Evolutionary conservation across 2,888 invertebrate genomes (phyloP).

Genomic region (Plagiodera versicolora): DNA sequence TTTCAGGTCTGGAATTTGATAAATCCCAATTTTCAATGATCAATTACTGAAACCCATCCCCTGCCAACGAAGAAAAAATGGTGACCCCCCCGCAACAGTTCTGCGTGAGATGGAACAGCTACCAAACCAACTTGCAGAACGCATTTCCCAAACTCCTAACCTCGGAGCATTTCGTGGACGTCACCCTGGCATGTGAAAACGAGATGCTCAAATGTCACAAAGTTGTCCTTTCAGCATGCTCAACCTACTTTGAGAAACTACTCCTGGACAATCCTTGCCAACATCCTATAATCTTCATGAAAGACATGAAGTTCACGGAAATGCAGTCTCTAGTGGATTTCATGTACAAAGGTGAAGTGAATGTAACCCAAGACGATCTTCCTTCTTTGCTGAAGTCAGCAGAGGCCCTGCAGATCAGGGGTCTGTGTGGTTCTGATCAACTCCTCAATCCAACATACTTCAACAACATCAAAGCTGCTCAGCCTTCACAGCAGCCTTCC

Average conservation of each 20-base stretch:
- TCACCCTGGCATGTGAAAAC: constrained; percentile 85
- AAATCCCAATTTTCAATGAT: constrained; percentile 33
- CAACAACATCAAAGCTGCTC: constrained; percentile 42
- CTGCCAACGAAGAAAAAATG: constrained; percentile 27
- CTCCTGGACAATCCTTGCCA: constrained; percentile 83
- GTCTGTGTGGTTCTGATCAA: constrained; percentile 59
- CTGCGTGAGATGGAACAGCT: constrained; percentile 81
- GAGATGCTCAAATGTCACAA: constrained; percentile 86
- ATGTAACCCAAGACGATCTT: constrained; percentile 81
- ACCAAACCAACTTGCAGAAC: constrained; percentile 76
- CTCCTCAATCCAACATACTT: constrained; percentile 52
- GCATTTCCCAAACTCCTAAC: constrained; percentile 75
- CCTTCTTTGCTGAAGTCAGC: constrained; percentile 81
- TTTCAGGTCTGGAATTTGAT: constrained; percentile 2
- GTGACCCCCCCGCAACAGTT: constrained; percentile 64
- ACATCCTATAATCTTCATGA: constrained; percentile 82
- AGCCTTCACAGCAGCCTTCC: constrained; percentile 20
- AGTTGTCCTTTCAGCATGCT: constrained; percentile 82
- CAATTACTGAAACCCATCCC: not conserved
- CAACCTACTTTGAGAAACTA: constrained; percentile 79
- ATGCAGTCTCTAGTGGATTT: constrained; percentile 86
- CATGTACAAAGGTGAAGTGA: constrained; percentile 90
- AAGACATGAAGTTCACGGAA: constrained; percentile 83
- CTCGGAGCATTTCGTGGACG: constrained; percentile 85
- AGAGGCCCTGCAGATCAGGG: constrained; percentile 80